Evolutionary conservation across 1,140 invertebrate genomes (phyloP).

Genomic region (Danaus plexippus): DNA sequence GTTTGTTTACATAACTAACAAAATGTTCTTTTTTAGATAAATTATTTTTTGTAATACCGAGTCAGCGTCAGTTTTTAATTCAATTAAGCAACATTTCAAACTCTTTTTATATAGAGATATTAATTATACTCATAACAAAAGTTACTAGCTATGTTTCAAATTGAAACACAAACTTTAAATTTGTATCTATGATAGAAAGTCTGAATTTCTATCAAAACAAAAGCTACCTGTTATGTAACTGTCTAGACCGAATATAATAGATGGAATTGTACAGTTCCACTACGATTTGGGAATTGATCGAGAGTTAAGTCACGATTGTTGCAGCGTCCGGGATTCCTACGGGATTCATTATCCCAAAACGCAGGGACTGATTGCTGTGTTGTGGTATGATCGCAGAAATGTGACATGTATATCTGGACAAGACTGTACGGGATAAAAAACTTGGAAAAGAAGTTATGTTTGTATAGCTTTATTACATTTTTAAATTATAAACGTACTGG

Average conservation of each 20-base stretch:
- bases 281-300: conserved; percentile 61
- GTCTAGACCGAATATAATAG: conserved; percentile 31
- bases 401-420: no score
- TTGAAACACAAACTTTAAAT: no score
- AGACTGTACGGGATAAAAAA: conserved; percentile 1
- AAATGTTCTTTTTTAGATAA: no score
- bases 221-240: no score
- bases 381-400: conserved; percentile 9
- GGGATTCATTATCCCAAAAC: conserved; percentile 61
- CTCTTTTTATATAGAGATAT: no score
- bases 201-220: conserved; percentile 1
- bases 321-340: conserved; percentile 47
- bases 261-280: conserved; percentile 35
- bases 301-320: conserved; percentile 64
- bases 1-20: no score
- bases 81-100: no score
- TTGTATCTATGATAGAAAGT: neutral
- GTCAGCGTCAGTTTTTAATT: no score
- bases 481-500: no score
- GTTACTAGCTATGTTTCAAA: no score
- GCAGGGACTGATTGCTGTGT: conserved; percentile 55
- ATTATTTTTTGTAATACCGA: no score
- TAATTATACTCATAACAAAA: no score
- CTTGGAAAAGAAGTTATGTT: neutral
- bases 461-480: neutral